phyloP scores from a whole-genome alignment of 2,113 vertebrate species.

The Plectropomus leopardus region DNA sequence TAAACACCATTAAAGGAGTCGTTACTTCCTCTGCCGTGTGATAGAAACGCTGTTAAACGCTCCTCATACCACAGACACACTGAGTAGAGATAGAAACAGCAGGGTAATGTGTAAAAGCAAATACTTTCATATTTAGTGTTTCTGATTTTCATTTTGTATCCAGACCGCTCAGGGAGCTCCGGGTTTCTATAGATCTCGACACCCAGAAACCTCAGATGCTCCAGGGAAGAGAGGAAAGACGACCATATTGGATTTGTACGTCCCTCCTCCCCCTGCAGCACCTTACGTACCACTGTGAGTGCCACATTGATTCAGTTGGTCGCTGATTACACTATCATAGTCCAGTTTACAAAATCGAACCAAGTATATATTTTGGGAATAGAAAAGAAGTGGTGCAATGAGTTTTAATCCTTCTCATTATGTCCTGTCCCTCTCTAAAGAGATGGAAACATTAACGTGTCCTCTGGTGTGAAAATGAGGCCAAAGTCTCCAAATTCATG shows the following conservation, averaged over 20 bases:
- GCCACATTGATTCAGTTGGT: not conserved
- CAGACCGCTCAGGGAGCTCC: slow-evolving; percentile 82
- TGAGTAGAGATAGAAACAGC: not conserved
- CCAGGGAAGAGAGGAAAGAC: slow-evolving; percentile 89
- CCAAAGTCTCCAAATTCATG: slow-evolving; percentile 92
- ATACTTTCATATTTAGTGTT: not conserved
- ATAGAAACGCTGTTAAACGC: not conserved
- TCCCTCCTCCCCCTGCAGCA: slow-evolving; percentile 91
- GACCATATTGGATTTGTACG: slow-evolving; percentile 91
- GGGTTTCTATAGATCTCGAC: slow-evolving; percentile 72
- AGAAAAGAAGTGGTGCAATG: not conserved
- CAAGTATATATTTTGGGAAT: not conserved
- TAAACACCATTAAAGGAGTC: not conserved
- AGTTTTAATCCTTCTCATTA: not conserved
- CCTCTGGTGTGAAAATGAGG: slow-evolving; percentile 77
- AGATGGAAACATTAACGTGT: slow-evolving; percentile 80
- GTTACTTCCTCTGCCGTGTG: not conserved
- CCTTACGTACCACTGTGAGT: slow-evolving; percentile 89
- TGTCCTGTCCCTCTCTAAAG: slow-evolving; percentile 76
- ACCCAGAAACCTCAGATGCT: slow-evolving; percentile 82
- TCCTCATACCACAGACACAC: not conserved
- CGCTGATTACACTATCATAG: not conserved
- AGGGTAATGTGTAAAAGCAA: not conserved
- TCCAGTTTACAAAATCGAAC: not conserved
- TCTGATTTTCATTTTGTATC: not conserved